phyloP scores from a whole-genome alignment of 2,113 vertebrate genomes.

The Girardinichthys multiradiatus region DNA sequence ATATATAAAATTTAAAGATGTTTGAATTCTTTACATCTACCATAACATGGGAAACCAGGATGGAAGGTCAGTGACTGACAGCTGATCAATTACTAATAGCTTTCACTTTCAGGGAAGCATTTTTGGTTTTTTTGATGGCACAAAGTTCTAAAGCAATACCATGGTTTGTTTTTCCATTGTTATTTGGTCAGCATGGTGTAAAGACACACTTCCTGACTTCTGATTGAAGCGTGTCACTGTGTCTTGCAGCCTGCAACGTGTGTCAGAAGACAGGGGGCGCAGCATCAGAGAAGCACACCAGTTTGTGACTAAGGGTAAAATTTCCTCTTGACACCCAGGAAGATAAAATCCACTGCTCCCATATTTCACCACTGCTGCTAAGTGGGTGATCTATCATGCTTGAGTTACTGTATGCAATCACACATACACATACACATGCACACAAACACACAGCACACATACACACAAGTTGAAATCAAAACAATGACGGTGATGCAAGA shows the following conservation, averaged over 20 bases:
- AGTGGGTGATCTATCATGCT: conserved; percentile 74
- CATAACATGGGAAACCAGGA: not conserved
- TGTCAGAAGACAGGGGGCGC: not conserved
- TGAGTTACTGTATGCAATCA: conserved; percentile 64
- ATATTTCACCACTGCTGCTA: conserved; percentile 59
- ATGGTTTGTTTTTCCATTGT: not conserved
- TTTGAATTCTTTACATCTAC: not conserved
- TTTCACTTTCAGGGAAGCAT: too few relatives aligned
- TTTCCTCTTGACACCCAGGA: conserved; percentile 42
- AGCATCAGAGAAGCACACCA: not conserved
- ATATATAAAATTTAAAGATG: not conserved
- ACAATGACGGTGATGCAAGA: conserved; percentile 60
- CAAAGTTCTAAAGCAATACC: too few relatives aligned
- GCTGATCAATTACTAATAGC: not conserved
- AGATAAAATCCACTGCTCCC: conserved; percentile 65
- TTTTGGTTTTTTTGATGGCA: too few relatives aligned
- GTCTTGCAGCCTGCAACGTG: not conserved
- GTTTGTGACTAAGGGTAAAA: conserved; percentile 20
- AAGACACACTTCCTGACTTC: not conserved
- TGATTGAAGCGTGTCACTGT: not conserved
- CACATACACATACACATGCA: conserved; percentile 25
- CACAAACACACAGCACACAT: conserved; percentile 18
- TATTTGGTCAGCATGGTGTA: too few relatives aligned
- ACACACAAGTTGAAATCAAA: conserved; percentile 63
- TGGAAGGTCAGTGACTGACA: not conserved